Evolutionary conservation across 2,113 vertebrate genomes (phyloP).

Genomic region (Halcyon senegalensis): DNA sequence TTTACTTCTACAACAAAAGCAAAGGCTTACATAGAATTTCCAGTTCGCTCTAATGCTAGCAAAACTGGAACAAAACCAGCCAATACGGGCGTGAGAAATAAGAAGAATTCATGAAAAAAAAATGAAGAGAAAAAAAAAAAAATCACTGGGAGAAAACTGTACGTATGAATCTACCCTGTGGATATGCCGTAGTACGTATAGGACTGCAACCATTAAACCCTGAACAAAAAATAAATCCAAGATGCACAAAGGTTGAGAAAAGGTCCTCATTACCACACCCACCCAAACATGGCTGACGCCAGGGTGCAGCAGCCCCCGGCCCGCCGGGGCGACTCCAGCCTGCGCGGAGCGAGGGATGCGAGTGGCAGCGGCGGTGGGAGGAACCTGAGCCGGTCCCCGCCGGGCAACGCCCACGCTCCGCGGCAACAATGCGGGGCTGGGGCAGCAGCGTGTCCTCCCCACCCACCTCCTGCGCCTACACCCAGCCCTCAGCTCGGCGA

Average conservation of each 20-base stretch:
- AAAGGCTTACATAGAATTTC: background rate
- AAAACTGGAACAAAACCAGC: background rate
- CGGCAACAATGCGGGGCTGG: background rate
- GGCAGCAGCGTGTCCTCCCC: background rate
- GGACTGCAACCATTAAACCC: background rate
- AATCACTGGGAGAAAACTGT: background rate
- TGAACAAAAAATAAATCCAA: background rate
- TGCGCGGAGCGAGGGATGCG: background rate
- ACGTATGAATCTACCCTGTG: background rate
- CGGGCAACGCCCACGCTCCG: conserved; percentile 18
- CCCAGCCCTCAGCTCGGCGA: background rate
- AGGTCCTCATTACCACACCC: conserved; percentile 31
- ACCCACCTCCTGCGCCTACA: background rate
- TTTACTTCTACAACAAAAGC: background rate
- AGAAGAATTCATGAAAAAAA: background rate
- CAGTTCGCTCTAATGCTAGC: background rate
- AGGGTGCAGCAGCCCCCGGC: background rate
- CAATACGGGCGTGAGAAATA: accelerated
- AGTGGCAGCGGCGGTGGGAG: background rate
- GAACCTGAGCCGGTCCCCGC: background rate
- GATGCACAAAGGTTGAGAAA: background rate
- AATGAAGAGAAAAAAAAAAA: background rate
- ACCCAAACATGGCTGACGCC: conserved; percentile 71
- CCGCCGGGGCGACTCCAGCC: background rate
- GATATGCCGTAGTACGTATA: background rate